Conservation (phyloP, 2,797 vertebrate species). For the Vespertilio murinus region DNA sequence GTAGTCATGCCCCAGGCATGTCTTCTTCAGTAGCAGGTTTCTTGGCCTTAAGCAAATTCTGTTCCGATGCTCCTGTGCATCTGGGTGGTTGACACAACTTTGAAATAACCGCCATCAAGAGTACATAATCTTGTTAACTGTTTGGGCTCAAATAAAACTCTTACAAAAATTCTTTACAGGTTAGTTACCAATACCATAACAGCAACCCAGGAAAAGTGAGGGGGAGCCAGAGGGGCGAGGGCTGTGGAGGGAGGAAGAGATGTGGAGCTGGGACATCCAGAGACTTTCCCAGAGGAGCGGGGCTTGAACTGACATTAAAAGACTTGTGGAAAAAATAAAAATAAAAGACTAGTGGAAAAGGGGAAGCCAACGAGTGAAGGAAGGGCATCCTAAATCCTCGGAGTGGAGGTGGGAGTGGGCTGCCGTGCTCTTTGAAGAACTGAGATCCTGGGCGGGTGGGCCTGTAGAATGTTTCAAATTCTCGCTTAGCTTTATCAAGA, state of each 20-base stretch:
- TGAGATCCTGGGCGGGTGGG: fast-evolving
- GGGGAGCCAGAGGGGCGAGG: not conserved
- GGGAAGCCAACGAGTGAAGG: not conserved
- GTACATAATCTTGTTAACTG: not conserved
- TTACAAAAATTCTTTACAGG: not conserved
- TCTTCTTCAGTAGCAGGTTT: not conserved
- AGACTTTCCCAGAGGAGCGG: not conserved
- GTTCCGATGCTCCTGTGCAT: not conserved
- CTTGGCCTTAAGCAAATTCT: not conserved
- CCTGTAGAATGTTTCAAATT: not conserved
- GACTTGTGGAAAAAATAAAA: not conserved
- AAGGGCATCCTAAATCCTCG: not conserved
- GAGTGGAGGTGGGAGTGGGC: not conserved
- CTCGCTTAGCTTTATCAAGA: not conserved
- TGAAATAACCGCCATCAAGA: not conserved
- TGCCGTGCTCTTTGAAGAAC: not conserved
- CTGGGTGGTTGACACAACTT: not conserved
- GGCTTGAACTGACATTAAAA: not conserved
- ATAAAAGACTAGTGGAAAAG: not conserved
- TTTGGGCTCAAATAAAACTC: not conserved
- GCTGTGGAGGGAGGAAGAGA: not conserved
- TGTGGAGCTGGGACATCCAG: not conserved
- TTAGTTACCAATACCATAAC: not conserved
- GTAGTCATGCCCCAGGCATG: not conserved
- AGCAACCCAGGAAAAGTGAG: not conserved